phyloP scores from a whole-genome alignment of 1,140 invertebrate species.

The Reticulitermes speratus region DNA sequence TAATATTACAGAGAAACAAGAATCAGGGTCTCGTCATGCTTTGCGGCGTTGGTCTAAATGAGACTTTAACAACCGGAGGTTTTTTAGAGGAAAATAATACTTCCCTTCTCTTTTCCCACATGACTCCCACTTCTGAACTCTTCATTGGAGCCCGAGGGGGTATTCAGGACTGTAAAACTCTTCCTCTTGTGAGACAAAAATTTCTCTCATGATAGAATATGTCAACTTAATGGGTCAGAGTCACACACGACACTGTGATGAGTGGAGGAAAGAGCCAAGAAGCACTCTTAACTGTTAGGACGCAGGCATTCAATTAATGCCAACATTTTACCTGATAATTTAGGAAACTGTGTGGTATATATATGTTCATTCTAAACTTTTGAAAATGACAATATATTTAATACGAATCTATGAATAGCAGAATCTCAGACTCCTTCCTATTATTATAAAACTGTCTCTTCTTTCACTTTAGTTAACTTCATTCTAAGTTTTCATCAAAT shows the following conservation, averaged over 20 bases:
- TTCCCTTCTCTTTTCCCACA: neutral
- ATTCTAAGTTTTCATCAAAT: too few relatives aligned
- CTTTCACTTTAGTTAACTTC: too few relatives aligned
- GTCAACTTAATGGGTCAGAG: neutral
- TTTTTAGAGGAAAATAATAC: neutral
- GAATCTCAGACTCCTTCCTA: too few relatives aligned
- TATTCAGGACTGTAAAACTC: neutral
- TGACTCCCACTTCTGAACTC: neutral
- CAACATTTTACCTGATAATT: neutral
- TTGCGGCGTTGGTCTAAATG: slow-evolving; percentile 13
- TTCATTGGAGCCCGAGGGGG: neutral
- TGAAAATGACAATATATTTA: too few relatives aligned
- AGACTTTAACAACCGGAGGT: slow-evolving; percentile 9
- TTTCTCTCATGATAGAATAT: neutral
- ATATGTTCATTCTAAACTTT: too few relatives aligned
- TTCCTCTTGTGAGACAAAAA: neutral
- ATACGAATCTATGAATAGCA: too few relatives aligned
- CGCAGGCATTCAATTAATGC: neutral
- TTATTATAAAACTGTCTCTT: too few relatives aligned
- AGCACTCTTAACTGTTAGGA: neutral
- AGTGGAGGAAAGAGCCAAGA: neutral
- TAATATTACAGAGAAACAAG: neutral
- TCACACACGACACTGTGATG: neutral
- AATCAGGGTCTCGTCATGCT: neutral
- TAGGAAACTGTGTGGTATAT: neutral